These are phyloP conservation scores for Phaonia tiefii DNA, from an alignment of 2,888 invertebrate genomes.

Conservation along the genomic window DNA sequence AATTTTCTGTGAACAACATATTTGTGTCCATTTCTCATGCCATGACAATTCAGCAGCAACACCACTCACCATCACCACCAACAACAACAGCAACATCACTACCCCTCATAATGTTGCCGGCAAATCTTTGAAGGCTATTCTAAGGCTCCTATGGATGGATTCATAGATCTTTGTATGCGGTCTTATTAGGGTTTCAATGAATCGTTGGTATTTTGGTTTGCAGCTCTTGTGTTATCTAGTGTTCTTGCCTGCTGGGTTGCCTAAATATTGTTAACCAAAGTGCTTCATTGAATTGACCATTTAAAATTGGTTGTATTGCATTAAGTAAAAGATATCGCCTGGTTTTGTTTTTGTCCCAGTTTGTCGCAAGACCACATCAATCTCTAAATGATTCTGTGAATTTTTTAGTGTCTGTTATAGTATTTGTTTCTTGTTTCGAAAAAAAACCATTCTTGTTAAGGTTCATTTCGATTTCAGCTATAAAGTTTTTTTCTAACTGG, in stretches of 20 bases:
- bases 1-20: conserved; percentile 53
- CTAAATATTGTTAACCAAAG: conserved; percentile 16
- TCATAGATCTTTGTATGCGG: too few relatives aligned
- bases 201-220: conserved; percentile 23
- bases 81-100: conserved; percentile 6
- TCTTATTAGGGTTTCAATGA: conserved; percentile 17
- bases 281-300: conserved; percentile 50
- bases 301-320: conserved; percentile 31
- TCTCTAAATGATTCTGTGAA: background rate
- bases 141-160: conserved; percentile 16
- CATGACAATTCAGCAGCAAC: background rate
- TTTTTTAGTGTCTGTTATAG: background rate
- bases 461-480: background rate
- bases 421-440: background rate
- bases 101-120: conserved; percentile 14
- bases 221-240: background rate
- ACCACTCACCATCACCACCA: background rate
- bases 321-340: background rate
- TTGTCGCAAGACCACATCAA: conserved; percentile 5
- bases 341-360: background rate
- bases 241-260: background rate
- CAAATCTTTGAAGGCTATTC: conserved; percentile 51
- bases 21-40: conserved; percentile 39
- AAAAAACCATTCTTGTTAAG: background rate
- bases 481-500: conserved; percentile 2